Conservation (phyloP, 1,140 invertebrate species). For the Dreissena polymorpha region DNA sequence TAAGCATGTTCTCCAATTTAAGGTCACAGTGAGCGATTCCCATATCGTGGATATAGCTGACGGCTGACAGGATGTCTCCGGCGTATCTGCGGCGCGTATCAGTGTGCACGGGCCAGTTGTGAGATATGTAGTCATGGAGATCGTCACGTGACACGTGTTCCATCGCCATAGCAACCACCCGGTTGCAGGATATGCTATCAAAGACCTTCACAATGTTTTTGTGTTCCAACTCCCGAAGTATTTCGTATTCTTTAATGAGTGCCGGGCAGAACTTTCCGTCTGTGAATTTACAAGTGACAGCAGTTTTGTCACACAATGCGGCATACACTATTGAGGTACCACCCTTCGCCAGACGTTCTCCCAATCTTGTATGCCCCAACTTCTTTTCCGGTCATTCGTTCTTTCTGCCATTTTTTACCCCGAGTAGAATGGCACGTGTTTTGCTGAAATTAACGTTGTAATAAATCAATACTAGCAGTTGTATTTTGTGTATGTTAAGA, state of each 20-base stretch:
- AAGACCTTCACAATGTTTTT: slow-evolving; percentile 32
- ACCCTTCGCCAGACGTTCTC: slow-evolving; percentile 5
- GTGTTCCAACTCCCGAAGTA: slow-evolving; percentile 35
- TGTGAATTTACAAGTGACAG: slow-evolving; percentile 29
- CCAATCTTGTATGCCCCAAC: slow-evolving; percentile 21
- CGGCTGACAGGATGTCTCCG: slow-evolving; percentile 27
- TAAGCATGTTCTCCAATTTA: slow-evolving; percentile 48
- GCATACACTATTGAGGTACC: slow-evolving; percentile 29
- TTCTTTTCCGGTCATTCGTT: slow-evolving; percentile 34
- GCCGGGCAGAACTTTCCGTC: slow-evolving; percentile 36
- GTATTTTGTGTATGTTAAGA: background rate
- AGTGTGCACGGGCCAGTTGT: slow-evolving; percentile 23
- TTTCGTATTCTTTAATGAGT: slow-evolving; percentile 43
- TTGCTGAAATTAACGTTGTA: background rate
- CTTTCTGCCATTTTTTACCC: slow-evolving; percentile 44
- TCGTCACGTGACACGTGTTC: slow-evolving; percentile 25
- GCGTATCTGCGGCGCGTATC: slow-evolving; percentile 21
- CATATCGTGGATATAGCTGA: slow-evolving; percentile 30
- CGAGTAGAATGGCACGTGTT: slow-evolving; percentile 22
- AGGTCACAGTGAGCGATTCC: slow-evolving; percentile 51
- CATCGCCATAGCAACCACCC: slow-evolving; percentile 30
- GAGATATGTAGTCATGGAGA: slow-evolving; percentile 36
- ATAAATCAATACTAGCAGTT: background rate
- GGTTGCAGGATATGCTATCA: slow-evolving; percentile 41
- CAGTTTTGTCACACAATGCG: slow-evolving; percentile 4